Base-by-base conservation (phyloP, 2,888 invertebrate species). In the Pseudanteris insignis region DNA sequence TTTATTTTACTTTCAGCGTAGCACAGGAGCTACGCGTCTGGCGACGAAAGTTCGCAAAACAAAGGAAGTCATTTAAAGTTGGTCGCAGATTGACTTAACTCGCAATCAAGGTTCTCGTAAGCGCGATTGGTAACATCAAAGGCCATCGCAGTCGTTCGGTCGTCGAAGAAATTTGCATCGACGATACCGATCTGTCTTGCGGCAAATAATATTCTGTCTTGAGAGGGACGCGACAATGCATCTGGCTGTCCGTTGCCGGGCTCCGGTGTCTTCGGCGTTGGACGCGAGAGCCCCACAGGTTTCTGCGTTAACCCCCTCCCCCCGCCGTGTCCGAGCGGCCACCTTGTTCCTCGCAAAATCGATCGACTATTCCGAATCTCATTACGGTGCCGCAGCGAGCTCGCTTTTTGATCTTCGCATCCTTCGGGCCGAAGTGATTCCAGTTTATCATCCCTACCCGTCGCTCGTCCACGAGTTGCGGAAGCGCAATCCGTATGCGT, bases 361-460 rank as follows among this genome's bases (percentile, higher is more conserved):
- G 54, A 61, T 61, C 50, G 40, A 48, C 54, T 54, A 61, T 61
- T 61, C 60, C 60, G 60, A 54, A 61, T 61, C 54, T 50, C 55
- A 61, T 61, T 61, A 61, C 38, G 18, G 25, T 32, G 53, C 47
- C 26, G 43, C 38, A 48, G 53, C 47, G 24, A 24, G 10, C 37
- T 46, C 14, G 51, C 50, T 61, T 54, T 60, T 60, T 60, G 54
- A 55, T 61, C 54, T 48, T 61, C 44, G 46, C 43, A 48, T 55
- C 44, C 61, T 55, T 51, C 55, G 29, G 37, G 38, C 46, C 44
- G 36, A 47, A 60, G 53, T 43, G 53, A 44, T 46, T 41, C 43
- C 59, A 53, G 62, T 62, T 62, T 57, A 62, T 62, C 53, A 62
- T 62, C 59, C 59, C 47, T 50, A 50, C 47, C 46, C 34, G 29